Evolutionary conservation across 1,140 invertebrate species (phyloP), one percentile per base, ranked within the genome.

Genomic region (Pomacea maculata): DNA sequence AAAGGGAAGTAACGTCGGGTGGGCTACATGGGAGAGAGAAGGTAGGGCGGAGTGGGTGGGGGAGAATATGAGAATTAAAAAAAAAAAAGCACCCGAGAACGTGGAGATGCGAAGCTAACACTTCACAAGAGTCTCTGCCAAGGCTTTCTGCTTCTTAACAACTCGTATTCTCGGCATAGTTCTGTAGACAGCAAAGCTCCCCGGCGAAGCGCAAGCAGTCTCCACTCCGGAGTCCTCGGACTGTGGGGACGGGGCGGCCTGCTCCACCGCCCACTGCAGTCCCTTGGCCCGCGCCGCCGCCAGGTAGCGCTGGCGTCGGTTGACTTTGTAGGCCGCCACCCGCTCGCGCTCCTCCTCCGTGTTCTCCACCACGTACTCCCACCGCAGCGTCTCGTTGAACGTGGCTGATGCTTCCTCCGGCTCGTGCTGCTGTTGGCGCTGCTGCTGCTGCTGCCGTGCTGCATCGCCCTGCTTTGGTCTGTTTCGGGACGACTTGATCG

Each of bases 261-360:
- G 79, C 55, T 83, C 81, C 45, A 80, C 14, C 15, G 81, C 87
- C 88, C 88, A 89, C 63, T 85, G 84, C 72, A 89, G 80, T 54
- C 88, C 89, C 85, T 89, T 88, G 17, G 85, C 86, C 68, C 87
- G 86, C 34, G 88, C 87, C 54, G 85, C 88, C 25, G 87, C 87
- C 55, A 90, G 75, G 80, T 89, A 90, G 52, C 89, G 82, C 82
- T 90, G 89, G 64, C 89, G 79, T 10, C 89, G 82, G 82, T 90
- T 90, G 6, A 89, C 87, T 85, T 90, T 90, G 82, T 90, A 90
- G 12, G 88, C 21, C 57, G 78, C 72, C 61, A 90, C 84, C 71
- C 89, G 83, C 75, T 90, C 86, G 64, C 82, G 77, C 83, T 90
- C 89, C 45, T 85, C 78, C 21, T 89, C 87, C 15, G 84, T 76